Evolutionary conservation across 2,888 invertebrate genomes (phyloP).

Genomic region (Drosophila kambysellisi): DNA sequence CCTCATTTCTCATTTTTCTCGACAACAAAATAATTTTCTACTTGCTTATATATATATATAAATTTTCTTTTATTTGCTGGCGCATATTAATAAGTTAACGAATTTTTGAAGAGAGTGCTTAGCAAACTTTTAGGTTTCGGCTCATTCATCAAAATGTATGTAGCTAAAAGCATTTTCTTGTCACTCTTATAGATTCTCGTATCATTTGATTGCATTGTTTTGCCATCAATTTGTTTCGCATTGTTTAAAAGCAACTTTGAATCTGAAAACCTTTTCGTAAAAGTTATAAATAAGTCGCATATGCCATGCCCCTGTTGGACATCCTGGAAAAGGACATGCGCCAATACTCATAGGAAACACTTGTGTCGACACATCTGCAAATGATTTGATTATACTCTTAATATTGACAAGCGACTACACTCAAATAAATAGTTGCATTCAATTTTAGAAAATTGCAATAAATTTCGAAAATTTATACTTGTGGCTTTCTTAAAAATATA

Average conservation of each 20-base stretch:
- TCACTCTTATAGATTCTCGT: constrained; percentile 58
- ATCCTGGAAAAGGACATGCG: constrained; percentile 47
- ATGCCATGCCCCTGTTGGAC: constrained; percentile 26
- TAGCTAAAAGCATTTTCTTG: constrained; percentile 75
- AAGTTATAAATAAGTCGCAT: constrained; percentile 69
- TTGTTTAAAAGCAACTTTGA: constrained; percentile 6
- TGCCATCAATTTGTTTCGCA: constrained; percentile 30
- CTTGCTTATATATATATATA: constrained; percentile 36
- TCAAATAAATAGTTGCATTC: neutral
- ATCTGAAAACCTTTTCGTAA: constrained; percentile 12
- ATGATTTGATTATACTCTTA: constrained; percentile 71
- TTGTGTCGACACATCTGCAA: constrained; percentile 69
- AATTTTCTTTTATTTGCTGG: neutral
- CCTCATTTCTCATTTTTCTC: constrained; percentile 60
- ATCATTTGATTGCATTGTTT: constrained; percentile 64
- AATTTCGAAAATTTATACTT: neutral
- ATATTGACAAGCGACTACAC: constrained; percentile 44
- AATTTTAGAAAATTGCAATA: neutral
- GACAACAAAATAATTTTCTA: constrained; percentile 55
- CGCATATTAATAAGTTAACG: constrained; percentile 10
- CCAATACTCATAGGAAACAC: constrained; percentile 56
- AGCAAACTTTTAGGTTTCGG: constrained; percentile 19
- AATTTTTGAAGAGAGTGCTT: constrained; percentile 7
- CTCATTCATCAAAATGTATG: constrained; percentile 34
- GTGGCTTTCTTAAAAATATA: neutral